Evolutionary conservation across 2,797 vertebrate genomes (phyloP).

Genomic region (Crax fasciolata): DNA sequence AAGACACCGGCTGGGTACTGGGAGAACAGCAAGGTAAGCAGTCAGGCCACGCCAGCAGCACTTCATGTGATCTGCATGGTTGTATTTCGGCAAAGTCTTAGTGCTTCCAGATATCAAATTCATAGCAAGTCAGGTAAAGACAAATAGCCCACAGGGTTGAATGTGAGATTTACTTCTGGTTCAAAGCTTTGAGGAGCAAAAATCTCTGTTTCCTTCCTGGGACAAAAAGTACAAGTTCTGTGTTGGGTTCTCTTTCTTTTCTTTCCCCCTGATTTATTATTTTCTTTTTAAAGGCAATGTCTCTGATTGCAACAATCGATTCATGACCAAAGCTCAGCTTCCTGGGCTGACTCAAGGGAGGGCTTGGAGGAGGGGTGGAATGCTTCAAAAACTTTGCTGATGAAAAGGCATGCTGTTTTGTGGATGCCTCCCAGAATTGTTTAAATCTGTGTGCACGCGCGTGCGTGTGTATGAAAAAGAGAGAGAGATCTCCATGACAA

Average conservation of each 20-base stretch:
- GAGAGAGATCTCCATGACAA: slow-evolving; percentile 87
- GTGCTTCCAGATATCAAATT: slow-evolving; percentile 68
- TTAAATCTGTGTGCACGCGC: slow-evolving; percentile 22
- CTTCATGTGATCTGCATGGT: slow-evolving; percentile 51
- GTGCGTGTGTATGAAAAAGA: slow-evolving; percentile 32
- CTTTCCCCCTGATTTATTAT: not conserved
- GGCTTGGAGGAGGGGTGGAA: slow-evolving; percentile 80
- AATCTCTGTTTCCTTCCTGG: not conserved
- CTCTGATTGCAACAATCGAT: slow-evolving; percentile 42
- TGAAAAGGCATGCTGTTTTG: slow-evolving; percentile 81
- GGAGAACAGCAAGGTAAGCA: slow-evolving; percentile 80
- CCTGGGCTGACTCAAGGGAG: slow-evolving; percentile 67
- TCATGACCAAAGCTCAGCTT: slow-evolving; percentile 45
- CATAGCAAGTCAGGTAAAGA: slow-evolving; percentile 63
- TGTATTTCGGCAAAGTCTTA: slow-evolving; percentile 59
- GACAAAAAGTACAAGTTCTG: not conserved
- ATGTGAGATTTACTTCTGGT: not conserved
- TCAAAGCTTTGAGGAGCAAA: slow-evolving; percentile 22
- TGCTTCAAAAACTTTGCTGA: slow-evolving; percentile 69
- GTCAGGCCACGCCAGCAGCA: slow-evolving; percentile 47
- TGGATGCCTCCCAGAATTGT: slow-evolving; percentile 79
- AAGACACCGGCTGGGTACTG: slow-evolving; percentile 42
- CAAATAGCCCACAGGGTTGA: not conserved
- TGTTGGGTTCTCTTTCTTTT: not conserved
- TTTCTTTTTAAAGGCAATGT: slow-evolving; percentile 1